Evolutionary conservation across 2,113 vertebrate species (phyloP).

Genomic region (Dicentrarchus labrax): DNA sequence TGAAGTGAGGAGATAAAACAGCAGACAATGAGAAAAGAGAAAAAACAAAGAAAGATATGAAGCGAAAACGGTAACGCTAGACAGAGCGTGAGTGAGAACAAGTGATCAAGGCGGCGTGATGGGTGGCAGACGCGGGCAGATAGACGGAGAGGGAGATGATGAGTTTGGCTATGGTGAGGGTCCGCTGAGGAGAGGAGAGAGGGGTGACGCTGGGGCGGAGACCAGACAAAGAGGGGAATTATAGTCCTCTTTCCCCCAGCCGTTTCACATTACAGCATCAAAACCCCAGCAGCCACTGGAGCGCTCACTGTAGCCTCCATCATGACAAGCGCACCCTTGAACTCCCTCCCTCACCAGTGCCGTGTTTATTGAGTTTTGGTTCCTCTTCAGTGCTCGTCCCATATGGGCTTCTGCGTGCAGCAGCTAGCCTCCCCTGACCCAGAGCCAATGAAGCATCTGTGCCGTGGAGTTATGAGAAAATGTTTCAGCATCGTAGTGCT

Average conservation of each 20-base stretch:
- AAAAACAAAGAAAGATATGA: conserved; percentile 42
- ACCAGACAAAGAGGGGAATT: conserved; percentile 82
- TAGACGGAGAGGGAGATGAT: conserved; percentile 65
- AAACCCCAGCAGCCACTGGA: conserved; percentile 80
- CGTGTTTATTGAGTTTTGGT: conserved; percentile 81
- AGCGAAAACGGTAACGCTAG: conserved; percentile 37
- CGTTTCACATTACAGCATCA: conserved; percentile 86
- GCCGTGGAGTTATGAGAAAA: conserved; percentile 65
- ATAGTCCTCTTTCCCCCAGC: conserved; percentile 73
- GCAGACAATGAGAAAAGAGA: conserved; percentile 42
- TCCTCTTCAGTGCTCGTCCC: conserved; percentile 79
- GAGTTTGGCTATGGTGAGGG: conserved; percentile 64
- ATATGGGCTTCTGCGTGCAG: conserved; percentile 63
- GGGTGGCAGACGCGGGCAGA: conserved; percentile 68
- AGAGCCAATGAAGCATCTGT: conserved; percentile 55
- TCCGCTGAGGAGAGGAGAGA: conserved; percentile 64
- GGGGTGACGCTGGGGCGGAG: conserved; percentile 61
- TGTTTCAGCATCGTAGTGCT: conserved; percentile 14
- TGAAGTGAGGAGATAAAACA: conserved; percentile 33
- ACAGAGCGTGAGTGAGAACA: conserved; percentile 25
- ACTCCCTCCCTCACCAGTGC: conserved; percentile 52
- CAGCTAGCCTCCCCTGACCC: conserved; percentile 60
- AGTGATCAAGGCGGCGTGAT: conserved; percentile 60
- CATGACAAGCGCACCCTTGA: conserved; percentile 82
- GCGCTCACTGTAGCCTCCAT: conserved; percentile 82